A percentile compares a stretch with the other conserved stretches of the same genome.
Evolutionary conservation across 2,113 vertebrate species (phyloP).

Genomic region (Anoplopoma fimbria): DNA sequence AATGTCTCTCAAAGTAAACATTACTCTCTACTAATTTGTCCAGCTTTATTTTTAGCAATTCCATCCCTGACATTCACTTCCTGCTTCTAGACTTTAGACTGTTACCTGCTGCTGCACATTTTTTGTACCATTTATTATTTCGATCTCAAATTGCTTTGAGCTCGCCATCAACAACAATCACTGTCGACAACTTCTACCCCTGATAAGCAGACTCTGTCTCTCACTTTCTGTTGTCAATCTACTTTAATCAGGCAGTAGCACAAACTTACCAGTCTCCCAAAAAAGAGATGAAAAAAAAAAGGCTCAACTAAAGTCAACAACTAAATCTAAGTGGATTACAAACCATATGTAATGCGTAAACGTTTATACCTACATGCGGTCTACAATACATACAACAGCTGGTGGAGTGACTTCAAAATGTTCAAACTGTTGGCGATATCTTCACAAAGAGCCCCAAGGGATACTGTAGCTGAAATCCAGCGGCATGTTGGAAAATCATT

Average conservation of each 20-base stretch:
- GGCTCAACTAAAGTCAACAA: background rate
- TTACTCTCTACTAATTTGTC: conserved; percentile 1
- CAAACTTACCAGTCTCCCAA: background rate
- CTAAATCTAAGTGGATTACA: background rate
- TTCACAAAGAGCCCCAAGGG: conserved; percentile 39
- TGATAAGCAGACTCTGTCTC: conserved; percentile 17
- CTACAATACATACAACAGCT: conserved; percentile 27
- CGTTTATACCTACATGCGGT: background rate
- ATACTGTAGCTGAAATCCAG: conserved; percentile 43
- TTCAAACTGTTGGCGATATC: conserved; percentile 35
- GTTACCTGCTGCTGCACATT: conserved; percentile 29
- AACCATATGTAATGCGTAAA: background rate
- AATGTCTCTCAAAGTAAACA: background rate
- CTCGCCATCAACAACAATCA: conserved; percentile 3
- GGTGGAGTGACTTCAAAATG: conserved; percentile 32
- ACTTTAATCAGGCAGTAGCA: conserved; percentile 14
- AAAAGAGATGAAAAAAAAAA: background rate
- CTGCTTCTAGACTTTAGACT: conserved; percentile 5
- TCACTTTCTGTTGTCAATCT: conserved; percentile 8
- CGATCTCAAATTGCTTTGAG: conserved; percentile 31
- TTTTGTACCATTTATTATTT: too few species aligned
- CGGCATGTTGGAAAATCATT: conserved; percentile 50
- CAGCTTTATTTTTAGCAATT: conserved; percentile 6
- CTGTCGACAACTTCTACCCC: conserved; percentile 3
- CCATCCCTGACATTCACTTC: conserved; percentile 10